Conservation (phyloP, 2,113 vertebrate genomes). For the Rhombomys opimus region DNA sequence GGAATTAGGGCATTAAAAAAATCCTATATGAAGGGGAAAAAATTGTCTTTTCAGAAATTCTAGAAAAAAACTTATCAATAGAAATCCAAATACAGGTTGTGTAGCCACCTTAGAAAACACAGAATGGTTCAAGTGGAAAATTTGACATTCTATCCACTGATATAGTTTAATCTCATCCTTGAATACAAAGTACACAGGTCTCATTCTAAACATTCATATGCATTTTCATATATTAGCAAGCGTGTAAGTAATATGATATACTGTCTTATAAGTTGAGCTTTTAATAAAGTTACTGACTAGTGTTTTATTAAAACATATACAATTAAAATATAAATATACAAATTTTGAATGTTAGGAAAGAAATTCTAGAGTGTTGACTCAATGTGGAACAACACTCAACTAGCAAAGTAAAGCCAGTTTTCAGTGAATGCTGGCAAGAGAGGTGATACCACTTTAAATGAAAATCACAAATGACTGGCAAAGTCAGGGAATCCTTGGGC, state of each 20-base stretch:
- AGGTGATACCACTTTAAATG: neutral
- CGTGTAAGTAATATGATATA: neutral
- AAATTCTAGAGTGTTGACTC: neutral
- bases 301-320: constrained; percentile 12
- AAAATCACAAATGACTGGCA: constrained; percentile 27
- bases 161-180: neutral
- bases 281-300: constrained; percentile 9
- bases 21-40: neutral
- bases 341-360: constrained; percentile 32
- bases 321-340: neutral
- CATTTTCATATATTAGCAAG: neutral
- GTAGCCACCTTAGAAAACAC: neutral
- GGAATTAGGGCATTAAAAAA: constrained; percentile 47
- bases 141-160: neutral
- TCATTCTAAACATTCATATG: constrained; percentile 32
- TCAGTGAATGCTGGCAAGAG: neutral
- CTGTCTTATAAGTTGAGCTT: neutral
- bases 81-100: neutral
- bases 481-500: constrained; percentile 4
- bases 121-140: neutral
- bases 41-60: constrained; percentile 3
- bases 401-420: constrained; percentile 48
- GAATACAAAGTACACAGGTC: neutral
- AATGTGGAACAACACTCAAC: neutral
- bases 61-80: constrained; percentile 34